Conservation (phyloP, 1,140 invertebrate genomes). For the Drosophila setifemur region DNA sequence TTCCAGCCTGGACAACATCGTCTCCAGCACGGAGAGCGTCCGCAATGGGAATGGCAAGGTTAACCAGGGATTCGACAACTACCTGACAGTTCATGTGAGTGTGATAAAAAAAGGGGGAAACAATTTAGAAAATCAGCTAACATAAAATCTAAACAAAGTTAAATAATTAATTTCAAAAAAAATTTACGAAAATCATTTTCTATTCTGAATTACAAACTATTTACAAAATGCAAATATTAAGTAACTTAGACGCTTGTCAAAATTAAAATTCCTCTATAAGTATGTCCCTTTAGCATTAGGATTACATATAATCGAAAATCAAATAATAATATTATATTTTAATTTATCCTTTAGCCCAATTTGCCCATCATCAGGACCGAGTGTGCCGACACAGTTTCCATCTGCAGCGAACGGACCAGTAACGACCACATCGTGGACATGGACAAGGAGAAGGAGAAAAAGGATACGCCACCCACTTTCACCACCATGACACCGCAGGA, state of each 20-base stretch:
- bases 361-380: constrained; percentile 78
- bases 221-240: too few species aligned
- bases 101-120: too few species aligned
- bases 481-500: constrained; percentile 94
- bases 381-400: constrained; percentile 64
- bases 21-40: constrained; percentile 77
- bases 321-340: background rate
- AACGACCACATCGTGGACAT: constrained; percentile 73
- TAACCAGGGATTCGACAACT: constrained; percentile 84
- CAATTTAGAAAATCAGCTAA: too few species aligned
- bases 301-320: too few species aligned
- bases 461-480: constrained; percentile 68
- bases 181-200: too few species aligned
- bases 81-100: constrained; percentile 85
- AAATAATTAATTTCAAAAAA: background rate
- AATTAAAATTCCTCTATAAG: too few species aligned
- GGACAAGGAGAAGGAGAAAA: constrained; percentile 54
- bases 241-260: too few species aligned
- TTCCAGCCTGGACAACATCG: constrained; percentile 85
- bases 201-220: too few species aligned
- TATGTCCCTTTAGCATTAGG: too few species aligned
- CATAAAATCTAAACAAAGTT: background rate
- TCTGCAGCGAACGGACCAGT: constrained; percentile 54
- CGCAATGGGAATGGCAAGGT: constrained; percentile 69
- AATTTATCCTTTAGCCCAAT: constrained; percentile 34